Evolutionary conservation across 1,140 invertebrate species (phyloP), one percentile per base, ranked within the genome.

Genomic region (Pararge aegeria): DNA sequence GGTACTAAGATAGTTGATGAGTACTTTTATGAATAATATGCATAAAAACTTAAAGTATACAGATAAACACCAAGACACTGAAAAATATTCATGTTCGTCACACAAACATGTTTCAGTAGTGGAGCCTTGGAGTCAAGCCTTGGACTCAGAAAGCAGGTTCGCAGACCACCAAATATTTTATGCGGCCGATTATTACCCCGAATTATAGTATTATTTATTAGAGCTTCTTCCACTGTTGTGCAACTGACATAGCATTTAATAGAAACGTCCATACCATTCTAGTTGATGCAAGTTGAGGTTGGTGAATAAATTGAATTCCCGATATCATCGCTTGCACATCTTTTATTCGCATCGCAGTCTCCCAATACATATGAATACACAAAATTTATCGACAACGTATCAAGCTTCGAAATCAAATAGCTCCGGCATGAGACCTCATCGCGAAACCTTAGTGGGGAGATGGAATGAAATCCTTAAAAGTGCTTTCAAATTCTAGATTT

Each of bases 351-450:
- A 19, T 46, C 20, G 42, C 42, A 46, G 10, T 10, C 42, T 20
- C 7, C 12, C 7, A 5, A 46, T 19, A 20, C 16, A 19, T 64
- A 64, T 70, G 68, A 67, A 70, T 70, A 70, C 66, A 57, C 52
- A 67, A 59, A 51, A 54, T 64, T 67, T 70, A 70, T 67, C 64
- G 61, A 21, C 21, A 46, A 46, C 44, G 64, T 70, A 67, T 70
- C 64, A 30, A n/a, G 44, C 64, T 67, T 67, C 64, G 61, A 60
- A 64, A 70, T 70, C 61, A 50, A 59, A 61, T 61, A 52, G 59
- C 20, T 30, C 20, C 55, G 59, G 52, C 59, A 42, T 5, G 4
- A 3, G 24, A 27, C 7, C 7, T 12, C 3, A n/a, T 7, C 10
- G 9, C 12, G 30, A 12, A 10, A 12, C 30, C 30, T 27, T 3